phyloP scores from a whole-genome alignment of 2,797 vertebrate genomes.

The Coregonus sp. region DNA sequence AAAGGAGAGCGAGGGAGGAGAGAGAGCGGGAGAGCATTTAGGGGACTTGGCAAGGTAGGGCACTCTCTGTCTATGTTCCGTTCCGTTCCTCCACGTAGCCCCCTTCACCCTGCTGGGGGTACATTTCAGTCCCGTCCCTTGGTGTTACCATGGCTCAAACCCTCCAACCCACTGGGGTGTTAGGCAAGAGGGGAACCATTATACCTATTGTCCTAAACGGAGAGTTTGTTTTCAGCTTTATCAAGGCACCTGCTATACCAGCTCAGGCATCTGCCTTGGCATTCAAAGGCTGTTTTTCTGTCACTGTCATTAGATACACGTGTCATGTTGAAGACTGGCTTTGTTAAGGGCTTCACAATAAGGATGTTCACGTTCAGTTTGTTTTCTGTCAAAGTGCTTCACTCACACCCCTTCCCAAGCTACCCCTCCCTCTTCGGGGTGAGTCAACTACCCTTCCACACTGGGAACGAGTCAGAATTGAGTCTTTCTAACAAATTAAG shows the following conservation, averaged over 20 bases:
- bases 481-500: too few species aligned
- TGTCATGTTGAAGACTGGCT: slow-evolving; percentile 16
- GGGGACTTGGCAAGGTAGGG: slow-evolving; percentile 21
- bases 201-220: slow-evolving; percentile 19
- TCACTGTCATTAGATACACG: slow-evolving; percentile 34
- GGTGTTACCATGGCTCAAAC: neutral
- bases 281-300: slow-evolving; percentile 19
- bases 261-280: slow-evolving; percentile 6
- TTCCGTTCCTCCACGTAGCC: slow-evolving; percentile 19
- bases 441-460: neutral
- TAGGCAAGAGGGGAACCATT: slow-evolving; percentile 9
- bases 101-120: neutral
- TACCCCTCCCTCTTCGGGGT: neutral
- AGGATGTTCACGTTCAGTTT: slow-evolving; percentile 21
- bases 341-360: slow-evolving; percentile 15
- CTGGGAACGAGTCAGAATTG: neutral
- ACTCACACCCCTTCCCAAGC: neutral
- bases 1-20: neutral
- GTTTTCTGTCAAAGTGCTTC: slow-evolving; percentile 17
- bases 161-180: neutral
- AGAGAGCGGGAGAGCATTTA: slow-evolving; percentile 1
- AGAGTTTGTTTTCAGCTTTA: slow-evolving; percentile 15
- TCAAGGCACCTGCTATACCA: slow-evolving; percentile 6
- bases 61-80: slow-evolving; percentile 22
- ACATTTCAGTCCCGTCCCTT: slow-evolving; percentile 1